A percentile compares a stretch with the other conserved stretches of the same genome.
phyloP scores from a whole-genome alignment of 1,140 invertebrate species.

The Penaeus japonicus region DNA sequence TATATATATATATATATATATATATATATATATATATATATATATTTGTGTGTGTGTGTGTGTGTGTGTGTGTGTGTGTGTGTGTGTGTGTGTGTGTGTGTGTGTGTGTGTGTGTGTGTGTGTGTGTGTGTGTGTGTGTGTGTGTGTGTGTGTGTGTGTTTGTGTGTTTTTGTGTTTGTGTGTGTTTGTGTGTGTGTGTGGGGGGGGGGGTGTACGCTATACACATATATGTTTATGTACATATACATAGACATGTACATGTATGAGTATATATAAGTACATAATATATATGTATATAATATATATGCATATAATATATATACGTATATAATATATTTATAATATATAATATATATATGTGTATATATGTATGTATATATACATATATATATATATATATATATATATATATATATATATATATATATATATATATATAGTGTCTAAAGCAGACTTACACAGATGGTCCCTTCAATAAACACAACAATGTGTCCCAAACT shows the following conservation, averaged over 20 bases:
- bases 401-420: slow-evolving; percentile 13
- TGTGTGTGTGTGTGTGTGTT: background rate
- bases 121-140: background rate
- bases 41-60: background rate
- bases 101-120: background rate
- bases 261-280: background rate
- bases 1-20: slow-evolving; percentile 17
- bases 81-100: slow-evolving; percentile 14
- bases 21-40: slow-evolving; percentile 15
- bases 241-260: slow-evolving; percentile 28
- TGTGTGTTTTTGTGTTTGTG: background rate
- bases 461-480: too few relatives aligned
- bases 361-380: background rate
- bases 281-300: slow-evolving; percentile 13
- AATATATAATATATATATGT: background rate
- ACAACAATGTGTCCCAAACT: too few relatives aligned
- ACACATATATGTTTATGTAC: background rate
- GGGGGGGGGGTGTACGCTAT: too few relatives aligned
- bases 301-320: background rate
- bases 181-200: background rate
- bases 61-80: slow-evolving; percentile 1
- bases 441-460: too few relatives aligned
- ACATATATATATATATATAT: slow-evolving; percentile 4
- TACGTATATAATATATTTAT: background rate
- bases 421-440: background rate